These are phyloP conservation scores for Suillia variegata DNA, from an alignment of 2,888 invertebrate genomes.

Conservation along the genomic window DNA sequence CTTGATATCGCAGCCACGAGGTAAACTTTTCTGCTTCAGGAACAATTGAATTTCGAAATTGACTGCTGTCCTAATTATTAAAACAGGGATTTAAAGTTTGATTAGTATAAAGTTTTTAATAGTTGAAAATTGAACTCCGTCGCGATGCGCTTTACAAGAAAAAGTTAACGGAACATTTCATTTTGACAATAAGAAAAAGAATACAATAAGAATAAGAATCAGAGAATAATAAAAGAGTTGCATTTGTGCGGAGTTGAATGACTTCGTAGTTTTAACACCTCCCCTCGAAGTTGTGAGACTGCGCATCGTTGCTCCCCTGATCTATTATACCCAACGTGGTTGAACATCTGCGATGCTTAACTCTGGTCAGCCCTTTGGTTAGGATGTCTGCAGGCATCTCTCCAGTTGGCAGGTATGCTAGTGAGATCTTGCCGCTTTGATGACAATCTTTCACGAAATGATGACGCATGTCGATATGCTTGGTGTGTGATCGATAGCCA, in stretches of 20 bases:
- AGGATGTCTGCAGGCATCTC: conserved; percentile 29
- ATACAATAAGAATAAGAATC: background rate
- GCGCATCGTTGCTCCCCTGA: background rate
- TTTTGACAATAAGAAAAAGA: no score
- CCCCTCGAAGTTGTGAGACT: conserved; percentile 21
- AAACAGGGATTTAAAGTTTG: no score
- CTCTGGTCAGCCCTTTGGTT: conserved; percentile 24
- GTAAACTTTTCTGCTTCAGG: no score
- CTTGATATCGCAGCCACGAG: no score
- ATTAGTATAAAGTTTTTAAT: no score
- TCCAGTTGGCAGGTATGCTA: conserved; percentile 27
- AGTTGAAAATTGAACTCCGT: background rate
- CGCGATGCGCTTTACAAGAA: no score
- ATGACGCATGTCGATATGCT: conserved; percentile 30
- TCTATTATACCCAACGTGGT: conserved; percentile 13
- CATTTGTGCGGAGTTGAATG: background rate
- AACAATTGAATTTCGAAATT: no score
- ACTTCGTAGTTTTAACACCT: background rate
- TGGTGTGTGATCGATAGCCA: conserved; percentile 25
- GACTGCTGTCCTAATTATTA: background rate
- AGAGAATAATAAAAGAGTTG: background rate
- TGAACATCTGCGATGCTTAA: conserved; percentile 22
- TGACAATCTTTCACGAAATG: conserved; percentile 26
- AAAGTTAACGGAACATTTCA: no score
- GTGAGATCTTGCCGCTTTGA: conserved; percentile 11